Base-by-base conservation (phyloP, 2,113 vertebrate species). In the Oxyura jamaicensis region DNA sequence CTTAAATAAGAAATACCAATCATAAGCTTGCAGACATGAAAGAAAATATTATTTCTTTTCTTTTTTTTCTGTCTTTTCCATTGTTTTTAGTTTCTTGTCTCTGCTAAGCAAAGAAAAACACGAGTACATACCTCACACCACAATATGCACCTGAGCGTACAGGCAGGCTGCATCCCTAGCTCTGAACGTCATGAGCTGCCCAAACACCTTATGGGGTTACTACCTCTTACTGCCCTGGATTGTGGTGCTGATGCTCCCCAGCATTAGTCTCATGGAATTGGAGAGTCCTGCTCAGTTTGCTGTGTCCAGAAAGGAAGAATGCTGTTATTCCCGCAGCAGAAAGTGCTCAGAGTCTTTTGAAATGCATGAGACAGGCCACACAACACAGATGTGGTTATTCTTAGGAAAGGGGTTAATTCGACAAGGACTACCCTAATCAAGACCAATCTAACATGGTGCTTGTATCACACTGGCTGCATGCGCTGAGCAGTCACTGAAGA, bases 81-180 rank as follows among this genome's bases (percentile, higher is more conserved):
- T 8, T 53, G 39, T 80, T 29, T 35, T 62, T 58, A 8, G n/a
- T 88, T 88, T 68, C 23, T 39, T 46, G 5, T 46, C 31, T 44
- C 25, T 83, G 35, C 33, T 31, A 10, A 71, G 33, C 6, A 55
- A 81, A 59, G n/a, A 25, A 72, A 90, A 90, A 42, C 0, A 0
- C 41, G 28, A 50, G 19, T 28, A 18, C 0, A 0, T 60, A 41
- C 22, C 44, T 42, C 58, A n/a, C 11, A 23, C 33, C 2, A 0
- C 13, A 63, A 7, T 18, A 28, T 19, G 20, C 11, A 12, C 7
- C 14, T 20, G 63, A 44, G 59, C 17, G 53, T 77, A 19, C 41
- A 84, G 20, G 21, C 9, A 69, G 15, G 8, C 17, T 75, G 5
- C 22, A 39, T 31, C 26, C 10, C 59, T 78, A 36, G 8, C 39